phyloP scores from a whole-genome alignment of 2,797 vertebrate species.

The Cephalopachus bancanus region DNA sequence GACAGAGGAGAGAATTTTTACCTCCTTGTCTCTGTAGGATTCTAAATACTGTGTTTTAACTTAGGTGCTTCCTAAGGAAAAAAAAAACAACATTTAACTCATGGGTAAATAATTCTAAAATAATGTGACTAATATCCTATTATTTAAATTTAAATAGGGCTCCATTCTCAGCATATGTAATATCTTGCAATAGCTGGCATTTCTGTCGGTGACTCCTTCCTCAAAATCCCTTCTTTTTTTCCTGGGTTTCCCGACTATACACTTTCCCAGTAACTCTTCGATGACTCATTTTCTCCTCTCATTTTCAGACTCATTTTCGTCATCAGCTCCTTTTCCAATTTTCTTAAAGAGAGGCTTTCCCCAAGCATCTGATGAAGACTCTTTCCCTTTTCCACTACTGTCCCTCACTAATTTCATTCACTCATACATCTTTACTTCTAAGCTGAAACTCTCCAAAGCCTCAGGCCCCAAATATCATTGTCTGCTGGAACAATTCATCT shows the following conservation, averaged over 20 bases:
- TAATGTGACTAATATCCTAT: neutral
- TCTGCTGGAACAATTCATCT: neutral
- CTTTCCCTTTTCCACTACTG: neutral
- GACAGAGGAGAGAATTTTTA: slow-evolving; percentile 19
- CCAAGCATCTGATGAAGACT: neutral
- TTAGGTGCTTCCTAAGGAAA: neutral
- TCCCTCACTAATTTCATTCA: neutral
- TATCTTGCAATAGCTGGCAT: neutral
- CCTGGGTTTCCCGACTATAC: slow-evolving; percentile 36
- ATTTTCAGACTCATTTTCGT: neutral
- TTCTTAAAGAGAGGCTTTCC: slow-evolving; percentile 56
- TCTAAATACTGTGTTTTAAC: slow-evolving; percentile 19
- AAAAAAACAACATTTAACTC: slow-evolving; percentile 19
- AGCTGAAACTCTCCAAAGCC: slow-evolving; percentile 21
- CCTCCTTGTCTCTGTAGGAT: neutral
- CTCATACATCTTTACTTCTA: neutral
- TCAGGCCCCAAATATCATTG: neutral
- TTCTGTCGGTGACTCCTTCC: neutral
- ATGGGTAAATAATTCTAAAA: slow-evolving; percentile 62
- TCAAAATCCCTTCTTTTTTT: slow-evolving; percentile 10
- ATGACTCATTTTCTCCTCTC: slow-evolving; percentile 58
- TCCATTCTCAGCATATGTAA: neutral
- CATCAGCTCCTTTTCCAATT: slow-evolving; percentile 20
- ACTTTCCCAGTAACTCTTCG: slow-evolving; percentile 47
- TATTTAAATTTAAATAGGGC: slow-evolving; percentile 30